Evolutionary conservation across 2,113 vertebrate species (phyloP), one percentile per base, ranked within the genome.

Genomic region (Amia ocellicauda): DNA sequence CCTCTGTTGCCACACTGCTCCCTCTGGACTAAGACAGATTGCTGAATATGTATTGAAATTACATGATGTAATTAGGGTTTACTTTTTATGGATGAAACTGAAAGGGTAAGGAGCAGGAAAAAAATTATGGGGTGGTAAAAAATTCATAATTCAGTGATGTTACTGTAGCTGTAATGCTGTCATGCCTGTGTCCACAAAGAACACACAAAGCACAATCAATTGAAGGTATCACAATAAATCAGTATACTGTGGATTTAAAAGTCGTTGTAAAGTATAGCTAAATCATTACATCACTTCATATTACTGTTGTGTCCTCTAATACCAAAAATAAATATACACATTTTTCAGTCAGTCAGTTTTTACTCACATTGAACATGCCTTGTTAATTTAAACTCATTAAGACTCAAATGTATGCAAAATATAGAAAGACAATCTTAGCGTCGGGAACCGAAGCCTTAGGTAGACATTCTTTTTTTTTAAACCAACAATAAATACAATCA

Each of bases 61-160:
- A 86, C 84, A 82, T 62, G 73, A 85, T 82, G 82, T 84, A 86
- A 87, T 89, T 86, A 86, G 73, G 83, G 82, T 81, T 89, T 87
- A 72, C 80, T 86, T 88, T 64, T 85, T 63, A 75, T 73, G 67
- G 81, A 69, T 62, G 78, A 61, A 80, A 74, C 63, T 77, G 70
- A 83, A 81, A 74, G 81, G 74, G 79, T 80, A 81, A 69, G 73
- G 62, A 69, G 77, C 76, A 76, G 77, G n/a, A 79, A 86, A 78
- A 75, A 78, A 82, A 76, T 72, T 81, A 67, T 19, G 55, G 53
- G 73, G 73, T 52, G 20, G 61, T 47, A 29, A 62, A 47, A 62
- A 26, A 62, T 68, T 56, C 60, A 68, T 68, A 62, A 62, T 49
- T 60, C 52, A 55, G 29, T 23, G 52, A 56, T 56, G 51, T 49